Percentiles rank a stretch among this genome's conserved stretches.
These are phyloP conservation scores for Eptesicus fuscus DNA, from an alignment of 2,113 vertebrate species.

Conservation along the genomic window DNA sequence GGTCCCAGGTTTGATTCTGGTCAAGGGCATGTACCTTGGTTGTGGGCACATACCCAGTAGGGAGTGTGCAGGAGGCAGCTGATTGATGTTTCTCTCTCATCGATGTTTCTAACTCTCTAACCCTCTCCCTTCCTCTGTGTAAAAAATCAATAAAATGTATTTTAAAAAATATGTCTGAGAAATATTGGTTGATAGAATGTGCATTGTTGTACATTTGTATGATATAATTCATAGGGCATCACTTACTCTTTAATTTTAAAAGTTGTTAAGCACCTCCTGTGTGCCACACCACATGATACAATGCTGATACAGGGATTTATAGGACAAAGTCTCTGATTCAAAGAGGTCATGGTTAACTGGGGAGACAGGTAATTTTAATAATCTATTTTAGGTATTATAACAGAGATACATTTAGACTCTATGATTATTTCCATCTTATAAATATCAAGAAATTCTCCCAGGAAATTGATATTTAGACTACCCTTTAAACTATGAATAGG, in stretches of 20 bases:
- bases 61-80: too few species aligned
- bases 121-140: too few species aligned
- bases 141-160: too few species aligned
- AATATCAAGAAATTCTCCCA: constrained; percentile 24
- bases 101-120: too few species aligned
- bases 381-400: background rate
- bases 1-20: too few species aligned
- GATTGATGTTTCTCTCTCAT: too few species aligned
- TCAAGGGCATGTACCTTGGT: too few species aligned
- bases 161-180: background rate
- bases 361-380: background rate
- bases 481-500: background rate
- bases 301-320: background rate
- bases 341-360: background rate
- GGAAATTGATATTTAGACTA: background rate
- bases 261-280: background rate
- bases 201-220: background rate
- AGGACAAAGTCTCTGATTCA: background rate
- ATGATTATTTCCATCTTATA: background rate
- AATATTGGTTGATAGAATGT: background rate
- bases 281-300: background rate
- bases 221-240: background rate
- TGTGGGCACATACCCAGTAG: too few species aligned
- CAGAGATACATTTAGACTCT: background rate
- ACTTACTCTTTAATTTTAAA: background rate